These are phyloP conservation scores for Galendromus occidentalis DNA, from an alignment of 1,140 invertebrate genomes.

Conservation along the genomic window DNA sequence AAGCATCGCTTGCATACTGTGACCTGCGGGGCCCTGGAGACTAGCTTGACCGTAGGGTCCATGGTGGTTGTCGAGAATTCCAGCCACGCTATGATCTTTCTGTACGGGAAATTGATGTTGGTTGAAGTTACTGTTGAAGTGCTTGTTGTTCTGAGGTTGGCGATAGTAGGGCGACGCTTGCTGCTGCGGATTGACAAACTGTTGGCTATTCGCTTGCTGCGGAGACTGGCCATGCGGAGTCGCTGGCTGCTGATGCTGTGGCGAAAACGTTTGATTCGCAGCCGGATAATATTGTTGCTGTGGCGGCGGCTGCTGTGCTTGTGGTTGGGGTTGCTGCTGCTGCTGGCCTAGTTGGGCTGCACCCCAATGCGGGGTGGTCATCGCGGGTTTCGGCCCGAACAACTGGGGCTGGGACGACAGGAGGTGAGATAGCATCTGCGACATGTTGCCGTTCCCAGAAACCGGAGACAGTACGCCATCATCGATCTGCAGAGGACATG, in stretches of 20 bases:
- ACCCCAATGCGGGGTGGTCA: not conserved
- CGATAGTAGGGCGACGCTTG: not conserved
- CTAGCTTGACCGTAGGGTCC: not conserved
- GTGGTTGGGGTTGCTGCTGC: conserved; percentile 12
- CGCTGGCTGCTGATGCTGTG: not conserved
- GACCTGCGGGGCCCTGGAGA: not conserved
- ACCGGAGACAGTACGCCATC: not conserved
- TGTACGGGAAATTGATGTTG: not conserved
- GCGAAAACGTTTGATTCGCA: conserved; percentile 10
- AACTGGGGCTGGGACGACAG: not conserved
- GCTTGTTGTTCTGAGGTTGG: conserved; percentile 14
- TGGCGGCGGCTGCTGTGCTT: conserved; percentile 1
- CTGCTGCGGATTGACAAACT: not conserved
- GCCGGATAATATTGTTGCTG: conserved; percentile 1
- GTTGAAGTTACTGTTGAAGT: conserved; percentile 7
- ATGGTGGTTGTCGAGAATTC: not conserved
- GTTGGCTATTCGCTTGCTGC: conserved; percentile 5
- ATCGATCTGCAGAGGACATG: not conserved
- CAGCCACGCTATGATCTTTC: conserved; percentile 1
- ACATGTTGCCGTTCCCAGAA: not conserved
- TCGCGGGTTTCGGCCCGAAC: not conserved
- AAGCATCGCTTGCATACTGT: not conserved
- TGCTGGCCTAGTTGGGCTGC: not conserved
- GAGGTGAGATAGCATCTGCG: not conserved
- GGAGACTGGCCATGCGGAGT: conserved; percentile 3